These are phyloP conservation scores for Anolis carolinensis DNA, from an alignment of 2,113 vertebrate species.

Conservation along the genomic window DNA sequence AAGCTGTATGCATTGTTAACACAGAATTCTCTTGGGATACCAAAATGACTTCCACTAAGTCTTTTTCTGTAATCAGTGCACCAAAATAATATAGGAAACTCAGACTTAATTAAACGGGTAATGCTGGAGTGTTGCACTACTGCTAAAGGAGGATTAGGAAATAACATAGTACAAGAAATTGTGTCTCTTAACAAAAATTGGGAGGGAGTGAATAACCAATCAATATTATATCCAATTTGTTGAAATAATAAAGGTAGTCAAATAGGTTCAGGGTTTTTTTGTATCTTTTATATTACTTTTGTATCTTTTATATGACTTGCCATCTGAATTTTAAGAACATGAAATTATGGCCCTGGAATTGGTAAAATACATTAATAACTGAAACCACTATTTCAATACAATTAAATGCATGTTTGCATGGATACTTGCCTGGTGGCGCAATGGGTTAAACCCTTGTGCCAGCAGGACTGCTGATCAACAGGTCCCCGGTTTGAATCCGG, in stretches of 20 bases:
- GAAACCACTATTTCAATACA: background rate
- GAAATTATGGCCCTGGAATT: background rate
- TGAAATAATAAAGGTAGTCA: conserved; percentile 25
- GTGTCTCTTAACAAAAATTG: conserved; percentile 64
- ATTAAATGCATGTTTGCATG: background rate
- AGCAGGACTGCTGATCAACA: too few species aligned
- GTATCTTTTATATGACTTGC: background rate
- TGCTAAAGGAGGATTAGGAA: conserved; percentile 66
- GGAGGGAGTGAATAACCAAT: conserved; percentile 51
- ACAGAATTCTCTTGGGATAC: conserved; percentile 70
- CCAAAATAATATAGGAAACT: conserved; percentile 74
- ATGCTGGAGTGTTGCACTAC: conserved; percentile 60
- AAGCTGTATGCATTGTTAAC: conserved; percentile 70
- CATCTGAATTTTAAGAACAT: conserved; percentile 18
- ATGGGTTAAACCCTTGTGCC: too few species aligned
- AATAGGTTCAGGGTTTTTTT: conserved; percentile 1
- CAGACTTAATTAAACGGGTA: conserved; percentile 72
- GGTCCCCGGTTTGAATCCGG: too few species aligned
- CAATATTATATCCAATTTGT: conserved; percentile 38
- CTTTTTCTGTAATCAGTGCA: conserved; percentile 73
- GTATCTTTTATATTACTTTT: conserved; percentile 4
- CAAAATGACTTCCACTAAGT: conserved; percentile 71
- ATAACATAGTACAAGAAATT: conserved; percentile 62
- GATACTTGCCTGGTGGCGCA: too few species aligned
- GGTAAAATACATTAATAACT: background rate